Percentiles rank a stretch among this genome's conserved stretches.
phyloP scores from a whole-genome alignment of 1,140 invertebrate genomes.

The Dendroctonus ponderosae region DNA sequence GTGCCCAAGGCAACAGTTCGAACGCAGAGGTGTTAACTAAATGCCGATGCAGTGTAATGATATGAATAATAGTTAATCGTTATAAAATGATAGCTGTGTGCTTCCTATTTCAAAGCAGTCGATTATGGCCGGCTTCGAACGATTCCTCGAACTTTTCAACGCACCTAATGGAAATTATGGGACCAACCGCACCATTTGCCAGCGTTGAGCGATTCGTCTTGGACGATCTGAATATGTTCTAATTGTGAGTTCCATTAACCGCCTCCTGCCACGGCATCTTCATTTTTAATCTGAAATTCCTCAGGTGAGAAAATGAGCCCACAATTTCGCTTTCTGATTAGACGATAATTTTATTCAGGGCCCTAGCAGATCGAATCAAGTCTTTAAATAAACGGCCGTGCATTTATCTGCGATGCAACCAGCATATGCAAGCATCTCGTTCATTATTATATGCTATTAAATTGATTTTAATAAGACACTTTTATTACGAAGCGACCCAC shows the following conservation, averaged over 20 bases:
- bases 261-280: too few species aligned
- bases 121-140: not conserved
- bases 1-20: constrained; percentile 17
- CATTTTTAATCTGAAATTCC: too few species aligned
- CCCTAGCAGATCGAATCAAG: too few species aligned
- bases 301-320: too few species aligned
- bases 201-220: not conserved
- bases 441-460: constrained; percentile 10
- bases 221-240: too few species aligned
- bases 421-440: constrained; percentile 8
- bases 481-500: constrained; percentile 2
- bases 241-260: too few species aligned
- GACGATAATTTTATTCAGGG: too few species aligned
- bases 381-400: too few species aligned
- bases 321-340: too few species aligned
- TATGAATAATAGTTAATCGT: constrained; percentile 14
- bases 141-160: not conserved
- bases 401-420: not conserved
- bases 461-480: constrained; percentile 16
- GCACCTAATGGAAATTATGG: not conserved
- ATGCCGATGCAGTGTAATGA: constrained; percentile 14
- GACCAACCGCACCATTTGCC: not conserved
- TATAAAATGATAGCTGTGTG: constrained; percentile 9
- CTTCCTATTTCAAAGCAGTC: not conserved
- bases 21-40: constrained; percentile 21